Conservation (phyloP, 2,113 vertebrate species). For the Heterochromis multidens region DNA sequence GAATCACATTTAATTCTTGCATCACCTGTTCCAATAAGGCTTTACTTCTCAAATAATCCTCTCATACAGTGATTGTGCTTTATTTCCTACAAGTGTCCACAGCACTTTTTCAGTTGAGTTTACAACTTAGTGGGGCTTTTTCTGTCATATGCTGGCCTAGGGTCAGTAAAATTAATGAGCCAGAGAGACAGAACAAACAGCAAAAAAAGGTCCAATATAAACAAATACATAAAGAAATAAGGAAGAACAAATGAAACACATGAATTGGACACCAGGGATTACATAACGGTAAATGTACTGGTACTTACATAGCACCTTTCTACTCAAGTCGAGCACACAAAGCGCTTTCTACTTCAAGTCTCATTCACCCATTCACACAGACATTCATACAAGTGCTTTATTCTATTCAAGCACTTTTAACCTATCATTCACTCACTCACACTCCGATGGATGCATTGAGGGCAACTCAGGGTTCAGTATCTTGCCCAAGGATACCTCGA, state of each 20-base stretch:
- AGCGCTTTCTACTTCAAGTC: not conserved
- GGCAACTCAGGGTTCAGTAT: not conserved
- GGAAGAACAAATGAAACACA: not conserved
- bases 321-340: not conserved
- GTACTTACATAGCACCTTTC: too few relatives aligned
- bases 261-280: constrained; percentile 1
- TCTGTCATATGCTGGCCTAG: not conserved
- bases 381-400: rapidly evolving
- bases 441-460: not conserved
- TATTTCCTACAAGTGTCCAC: constrained; percentile 51
- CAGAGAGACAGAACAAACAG: not conserved
- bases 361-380: not conserved
- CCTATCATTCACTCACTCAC: not conserved
- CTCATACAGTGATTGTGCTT: constrained; percentile 30
- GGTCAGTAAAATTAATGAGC: not conserved
- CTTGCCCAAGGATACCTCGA: not conserved
- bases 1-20: constrained; percentile 53
- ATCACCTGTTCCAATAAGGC: constrained; percentile 67
- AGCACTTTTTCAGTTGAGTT: constrained; percentile 8
- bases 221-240: not conserved
- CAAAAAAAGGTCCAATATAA: not conserved
- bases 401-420: not conserved
- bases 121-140: not conserved
- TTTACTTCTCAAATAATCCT: constrained; percentile 41
- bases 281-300: not conserved